Evolutionary conservation across 2,797 vertebrate genomes (phyloP), one percentile per base, ranked within the genome.

Genomic region (Gadopsis marmoratus): DNA sequence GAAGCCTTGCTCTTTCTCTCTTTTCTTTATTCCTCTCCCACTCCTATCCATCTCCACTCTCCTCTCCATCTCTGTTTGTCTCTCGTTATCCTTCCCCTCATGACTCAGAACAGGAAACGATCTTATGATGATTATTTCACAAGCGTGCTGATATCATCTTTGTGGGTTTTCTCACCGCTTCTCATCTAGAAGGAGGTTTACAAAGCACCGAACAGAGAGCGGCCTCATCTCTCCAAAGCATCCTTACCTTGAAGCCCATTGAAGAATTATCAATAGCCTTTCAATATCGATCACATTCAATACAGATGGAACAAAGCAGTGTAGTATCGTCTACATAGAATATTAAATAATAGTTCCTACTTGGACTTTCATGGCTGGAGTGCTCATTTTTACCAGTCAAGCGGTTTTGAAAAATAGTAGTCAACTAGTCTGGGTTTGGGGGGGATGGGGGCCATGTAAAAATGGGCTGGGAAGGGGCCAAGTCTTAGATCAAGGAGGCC

Each of bases 101-200:
- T 66, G 83, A 89, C 83, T 84, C 87, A 74, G 82, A 79, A 74
- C 79, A 79, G 82, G 69, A 79, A 81, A 72, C 78, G 84, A 87
- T 86, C 88, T 85, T 92, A 83, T 93, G 90, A 92, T 94, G 93
- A 93, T 95, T 94, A 93, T 93, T 94, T 95, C 91, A 93, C 87
- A 82, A 86, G 92, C 79, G 63, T 74, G 82, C 90, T 76, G 91
- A 91, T 93, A 89, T 88, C 85, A 87, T 90, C 82, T 86, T 85
- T 91, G 88, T 87, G 89, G 89, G 80, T 90, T 89, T 91, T 92
- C 71, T 85, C 47, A 53, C 74, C 61, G 76, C 80, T 78, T 90
- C 86, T 92, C 89, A 90, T 90, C 85, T 61, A 86, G 85, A 87
- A 90, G 75, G 89, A 88, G 79, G 87, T 87, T 76, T 83, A 78